Conservation (phyloP, 2,113 vertebrate genomes). For the Myotis yumanensis region DNA sequence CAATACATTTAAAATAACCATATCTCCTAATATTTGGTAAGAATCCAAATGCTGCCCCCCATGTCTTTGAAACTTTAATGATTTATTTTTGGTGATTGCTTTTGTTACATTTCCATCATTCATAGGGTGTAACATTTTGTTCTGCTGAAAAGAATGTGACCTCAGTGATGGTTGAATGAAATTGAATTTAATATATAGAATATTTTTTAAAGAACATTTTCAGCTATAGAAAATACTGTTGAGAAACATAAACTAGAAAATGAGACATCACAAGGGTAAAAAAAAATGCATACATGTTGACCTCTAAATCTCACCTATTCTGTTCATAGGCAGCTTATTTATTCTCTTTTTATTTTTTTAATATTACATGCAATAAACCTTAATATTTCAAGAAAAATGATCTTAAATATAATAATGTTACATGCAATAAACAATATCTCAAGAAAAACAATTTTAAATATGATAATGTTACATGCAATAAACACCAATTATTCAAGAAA, state of each 20-base stretch:
- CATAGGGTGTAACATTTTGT: not conserved
- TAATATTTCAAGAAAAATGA: no score
- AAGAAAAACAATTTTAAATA: no score
- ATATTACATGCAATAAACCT: no score
- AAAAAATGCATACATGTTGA: not conserved
- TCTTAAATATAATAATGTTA: no score
- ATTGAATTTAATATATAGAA: not conserved
- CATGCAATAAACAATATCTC: no score
- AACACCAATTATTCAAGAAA: no score
- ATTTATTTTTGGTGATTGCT: not conserved
- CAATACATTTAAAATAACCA: conserved; percentile 49
- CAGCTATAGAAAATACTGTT: not conserved
- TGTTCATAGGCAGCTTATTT: not conserved
- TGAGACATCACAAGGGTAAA: not conserved
- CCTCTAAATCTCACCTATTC: not conserved
- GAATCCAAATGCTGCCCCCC: not conserved
- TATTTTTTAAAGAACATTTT: not conserved
- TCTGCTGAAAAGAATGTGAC: not conserved
- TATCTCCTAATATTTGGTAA: conserved; percentile 23
- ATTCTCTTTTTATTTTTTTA: not conserved
- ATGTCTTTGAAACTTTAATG: not conserved
- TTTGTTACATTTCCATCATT: conserved; percentile 8
- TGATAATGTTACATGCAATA: no score
- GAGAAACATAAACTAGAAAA: conserved; percentile 2
- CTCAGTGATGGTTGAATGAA: conserved; percentile 3